Percentiles rank a stretch among this genome's conserved stretches.
phyloP scores from a whole-genome alignment of 2,888 invertebrate genomes.

The Stenchaetothrips biformis region DNA sequence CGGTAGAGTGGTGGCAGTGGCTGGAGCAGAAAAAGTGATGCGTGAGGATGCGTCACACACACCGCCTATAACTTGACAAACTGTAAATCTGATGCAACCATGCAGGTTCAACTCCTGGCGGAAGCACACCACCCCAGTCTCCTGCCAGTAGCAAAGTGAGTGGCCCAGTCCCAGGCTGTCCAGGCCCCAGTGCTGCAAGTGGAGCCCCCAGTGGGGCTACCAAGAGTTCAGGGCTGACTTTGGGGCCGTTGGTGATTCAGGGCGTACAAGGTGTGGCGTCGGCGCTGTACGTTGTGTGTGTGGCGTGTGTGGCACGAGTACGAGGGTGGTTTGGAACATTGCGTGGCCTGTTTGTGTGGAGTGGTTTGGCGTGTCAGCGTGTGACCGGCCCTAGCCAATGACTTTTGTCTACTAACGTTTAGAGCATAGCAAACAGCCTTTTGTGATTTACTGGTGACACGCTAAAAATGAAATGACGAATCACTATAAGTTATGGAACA shows the following conservation, averaged over 20 bases:
- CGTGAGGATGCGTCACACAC: not conserved
- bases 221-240: constrained; percentile 35
- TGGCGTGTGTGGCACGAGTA: constrained; percentile 1
- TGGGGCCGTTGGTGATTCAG: constrained; percentile 46
- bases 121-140: constrained; percentile 40
- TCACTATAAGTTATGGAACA: too few species aligned
- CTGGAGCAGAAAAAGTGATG: not conserved
- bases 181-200: constrained; percentile 18
- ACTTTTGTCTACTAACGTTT: not conserved
- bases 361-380: not conserved
- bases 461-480: too few species aligned
- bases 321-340: not conserved
- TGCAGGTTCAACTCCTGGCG: constrained; percentile 31
- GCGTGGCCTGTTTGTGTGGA: constrained; percentile 2
- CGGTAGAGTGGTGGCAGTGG: constrained; percentile 15
- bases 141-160: constrained; percentile 35
- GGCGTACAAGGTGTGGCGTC: constrained; percentile 47
- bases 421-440: not conserved
- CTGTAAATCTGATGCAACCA: constrained; percentile 31
- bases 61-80: not conserved
- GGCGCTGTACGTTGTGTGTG: constrained; percentile 16
- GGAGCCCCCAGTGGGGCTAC: constrained; percentile 36
- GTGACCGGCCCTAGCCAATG: not conserved
- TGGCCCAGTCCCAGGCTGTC: constrained; percentile 31
- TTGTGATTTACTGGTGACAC: not conserved